Evolutionary conservation across 2,888 invertebrate genomes (phyloP), one percentile per base, ranked within the genome.

Genomic region (Erynnis tages): DNA sequence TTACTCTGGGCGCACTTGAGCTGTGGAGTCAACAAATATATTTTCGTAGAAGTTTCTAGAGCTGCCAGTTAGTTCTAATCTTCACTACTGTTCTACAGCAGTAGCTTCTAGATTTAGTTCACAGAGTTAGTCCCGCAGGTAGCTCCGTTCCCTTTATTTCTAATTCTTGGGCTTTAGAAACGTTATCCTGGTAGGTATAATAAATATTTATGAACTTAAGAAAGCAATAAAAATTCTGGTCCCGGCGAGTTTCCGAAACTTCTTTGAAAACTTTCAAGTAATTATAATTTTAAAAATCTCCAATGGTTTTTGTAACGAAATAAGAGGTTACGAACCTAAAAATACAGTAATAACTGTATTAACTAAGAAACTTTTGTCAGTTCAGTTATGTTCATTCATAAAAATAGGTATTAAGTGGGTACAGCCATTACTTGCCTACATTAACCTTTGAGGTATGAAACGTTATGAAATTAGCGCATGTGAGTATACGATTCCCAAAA

Each of bases 41-140:
- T 78, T 76, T 71, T 58, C 60, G 54, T 57, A 5, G 66, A 76
- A 65, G 72, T 74, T 58, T 55, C 66, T 58, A 59, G 61, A 66
- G 67, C 69, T 67, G 60, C 63, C 63, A 63, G 71, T 67, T 71
- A 69, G 70, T 71, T 77, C 73, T 79, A 76, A 79, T 79, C 79
- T 77, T 79, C 79, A 79, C 78, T 79, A 75, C 74, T 69, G 76
- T 75, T 76, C 57, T 63, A 61, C 52, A 62, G 55, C 53, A 69
- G 65, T 65, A 67, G 66, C 23, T 32, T 16, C 23, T 49, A 49
- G 40, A 11, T 17, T 30, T 48, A 5, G 40, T 32, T 25, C 32
- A 34, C 71, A 63, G 66, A 44, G 27, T n/a, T 52, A 38, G 52
- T 14, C 21, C 44, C 21, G 38, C 52, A 17, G 5, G 14, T 16